Base-by-base conservation (phyloP, 2,113 vertebrate species). In the Tragulus kanchil region DNA sequence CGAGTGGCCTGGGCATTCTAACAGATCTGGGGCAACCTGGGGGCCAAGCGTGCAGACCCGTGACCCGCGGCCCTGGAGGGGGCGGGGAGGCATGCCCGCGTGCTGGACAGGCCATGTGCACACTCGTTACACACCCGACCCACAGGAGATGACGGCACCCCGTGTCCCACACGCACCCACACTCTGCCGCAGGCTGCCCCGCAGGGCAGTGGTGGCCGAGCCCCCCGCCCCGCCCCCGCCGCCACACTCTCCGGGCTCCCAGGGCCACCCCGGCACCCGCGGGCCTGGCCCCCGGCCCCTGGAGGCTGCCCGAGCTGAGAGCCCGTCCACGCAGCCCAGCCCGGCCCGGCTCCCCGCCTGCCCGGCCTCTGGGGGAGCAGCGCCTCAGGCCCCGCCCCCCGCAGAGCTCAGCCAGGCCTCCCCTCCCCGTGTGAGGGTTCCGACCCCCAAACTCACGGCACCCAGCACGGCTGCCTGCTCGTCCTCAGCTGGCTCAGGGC, bases 171-270 rank as follows among this genome's bases (percentile, higher is more conserved):
- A 81, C 78, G 36, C 54, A 8, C 54, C 14, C 19, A n/a, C n/a
- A n/a, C n/a, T n/a, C n/a, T n/a, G n/a, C 54, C 19, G 11, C 23
- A 21, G 17, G 31, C 52, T 36, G 78, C 31, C 52, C 78, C 77
- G 17, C 28, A 45, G 25, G 15, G 48, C 8, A 28, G 50, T n/a
- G 23, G 61, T 4, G 61, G 61, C 11, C 11, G 13, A 65, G 28
- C 16, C 36, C 21, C 28, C 71, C 42, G 48, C 50, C 71, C 26
- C 10, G 1, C n/a, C n/a, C 3, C 15, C 6, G 2, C 61, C 25
- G 25, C 8, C 0, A 11, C 8, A 1, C 54, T 54, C 54, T 3
- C 10, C 0, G 58, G 26, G n/a, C 19, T 28, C 50, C 13, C 31
- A 13, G 45, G n/a, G 78, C 31, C 26, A 9, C 79, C 48, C 26